These are phyloP conservation scores for Nomada ferruginata DNA, from an alignment of 2,888 invertebrate species.

Conservation along the genomic window DNA sequence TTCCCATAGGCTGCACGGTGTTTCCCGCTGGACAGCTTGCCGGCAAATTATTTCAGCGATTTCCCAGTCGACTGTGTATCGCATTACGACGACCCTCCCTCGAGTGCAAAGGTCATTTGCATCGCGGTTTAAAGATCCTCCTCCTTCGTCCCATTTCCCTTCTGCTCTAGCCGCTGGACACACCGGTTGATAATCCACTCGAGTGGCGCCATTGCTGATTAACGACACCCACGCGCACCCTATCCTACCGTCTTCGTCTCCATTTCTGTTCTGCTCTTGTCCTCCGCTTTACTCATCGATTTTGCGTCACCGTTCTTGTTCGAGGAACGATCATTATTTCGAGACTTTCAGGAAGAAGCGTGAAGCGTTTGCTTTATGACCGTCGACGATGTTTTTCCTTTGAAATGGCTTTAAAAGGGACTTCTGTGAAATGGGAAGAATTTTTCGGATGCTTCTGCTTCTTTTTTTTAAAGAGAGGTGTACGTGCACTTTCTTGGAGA, in stretches of 20 bases:
- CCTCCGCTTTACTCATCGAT: neutral
- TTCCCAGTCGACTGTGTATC: slow-evolving; percentile 43
- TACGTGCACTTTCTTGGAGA: too few relatives aligned
- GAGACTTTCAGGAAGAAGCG: slow-evolving; percentile 32
- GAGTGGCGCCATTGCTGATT: slow-evolving; percentile 75
- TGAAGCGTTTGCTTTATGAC: slow-evolving; percentile 10
- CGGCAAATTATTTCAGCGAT: slow-evolving; percentile 35
- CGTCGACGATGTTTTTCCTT: too few relatives aligned
- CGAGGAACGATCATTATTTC: slow-evolving; percentile 1
- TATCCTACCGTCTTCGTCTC: neutral
- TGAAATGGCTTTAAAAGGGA: too few relatives aligned
- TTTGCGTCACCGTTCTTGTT: slow-evolving; percentile 46
- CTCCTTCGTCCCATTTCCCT: slow-evolving; percentile 30
- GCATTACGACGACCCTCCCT: slow-evolving; percentile 38
- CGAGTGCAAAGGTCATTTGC: slow-evolving; percentile 63
- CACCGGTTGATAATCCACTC: slow-evolving; percentile 66
- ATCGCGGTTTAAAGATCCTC: slow-evolving; percentile 65
- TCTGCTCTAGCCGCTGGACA: slow-evolving; percentile 27
- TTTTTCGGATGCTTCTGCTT: too few relatives aligned
- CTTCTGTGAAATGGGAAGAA: too few relatives aligned
- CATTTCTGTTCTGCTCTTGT: neutral
- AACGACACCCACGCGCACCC: slow-evolving; percentile 71
- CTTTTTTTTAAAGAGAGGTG: too few relatives aligned
- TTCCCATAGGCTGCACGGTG: neutral
- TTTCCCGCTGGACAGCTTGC: neutral